Conservation (phyloP, 2,797 vertebrate species). For the Phaenicophaeus curvirostris region DNA sequence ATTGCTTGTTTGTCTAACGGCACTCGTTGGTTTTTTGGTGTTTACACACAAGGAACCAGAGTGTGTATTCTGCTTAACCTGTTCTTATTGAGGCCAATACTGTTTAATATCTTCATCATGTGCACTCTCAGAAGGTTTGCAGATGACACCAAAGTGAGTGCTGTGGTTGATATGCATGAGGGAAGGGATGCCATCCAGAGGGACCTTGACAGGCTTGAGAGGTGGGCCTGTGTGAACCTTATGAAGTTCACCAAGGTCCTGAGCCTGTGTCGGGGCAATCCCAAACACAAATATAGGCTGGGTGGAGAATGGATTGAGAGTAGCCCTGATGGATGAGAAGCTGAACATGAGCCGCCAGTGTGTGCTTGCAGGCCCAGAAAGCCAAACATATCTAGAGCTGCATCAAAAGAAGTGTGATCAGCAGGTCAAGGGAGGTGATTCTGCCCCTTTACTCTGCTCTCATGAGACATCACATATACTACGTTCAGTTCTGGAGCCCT, state of each 20-base stretch:
- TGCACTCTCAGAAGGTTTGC: not conserved
- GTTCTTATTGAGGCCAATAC: not conserved
- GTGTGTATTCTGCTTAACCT: not conserved
- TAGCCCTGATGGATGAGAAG: not conserved
- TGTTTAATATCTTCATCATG: not conserved
- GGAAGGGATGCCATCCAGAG: not conserved
- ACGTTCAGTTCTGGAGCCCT: not conserved
- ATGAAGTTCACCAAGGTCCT: not conserved
- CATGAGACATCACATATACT: not conserved
- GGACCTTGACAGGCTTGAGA: not conserved
- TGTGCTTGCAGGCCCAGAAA: fast-evolving
- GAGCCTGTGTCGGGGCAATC: not conserved
- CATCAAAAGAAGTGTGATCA: not conserved
- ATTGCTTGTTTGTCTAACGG: not conserved
- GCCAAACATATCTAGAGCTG: not conserved
- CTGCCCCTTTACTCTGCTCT: not conserved
- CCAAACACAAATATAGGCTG: fast-evolving
- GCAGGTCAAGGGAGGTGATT: not conserved
- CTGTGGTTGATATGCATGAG: not conserved
- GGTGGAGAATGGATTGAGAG: not conserved
- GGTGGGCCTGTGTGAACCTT: not conserved
- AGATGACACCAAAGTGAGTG: not conserved
- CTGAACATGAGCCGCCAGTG: fast-evolving
- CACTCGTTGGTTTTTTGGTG: fast-evolving
- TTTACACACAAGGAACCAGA: not conserved